Base-by-base conservation (phyloP, 2,797 vertebrate species). In the Craterocephalus amniculus region DNA sequence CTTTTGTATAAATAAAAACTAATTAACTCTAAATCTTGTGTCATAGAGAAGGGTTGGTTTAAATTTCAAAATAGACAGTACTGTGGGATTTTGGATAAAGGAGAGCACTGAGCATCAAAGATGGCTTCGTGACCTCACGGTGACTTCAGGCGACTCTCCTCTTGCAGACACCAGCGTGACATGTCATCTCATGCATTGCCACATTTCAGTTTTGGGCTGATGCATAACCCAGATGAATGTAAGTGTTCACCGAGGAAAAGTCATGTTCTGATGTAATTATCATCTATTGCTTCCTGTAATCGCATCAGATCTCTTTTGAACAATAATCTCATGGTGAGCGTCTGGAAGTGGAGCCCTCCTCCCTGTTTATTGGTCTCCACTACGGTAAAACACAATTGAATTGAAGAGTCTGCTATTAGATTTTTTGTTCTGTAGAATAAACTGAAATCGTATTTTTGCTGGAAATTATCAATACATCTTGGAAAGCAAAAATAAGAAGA, bases 381-480 rank as follows among this genome's bases (percentile, higher is more conserved):
- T 98, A 95, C 93, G 90, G 96, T 96, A 96, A 96, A 92, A 96
- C 94, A 92, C 95, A 98, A 99, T 99, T 93, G 92, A 96, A 97
- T 98, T 97, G 95, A 94, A 93, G 93, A 92, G 93, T 93, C 93
- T 79, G 89, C 93, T 97, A 99, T 98, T 97, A 96, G 95, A 96
- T 99, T 97, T 92, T 94, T 95, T 91, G 94, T 95, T 96, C 96
- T 93, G 95, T 96, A 96, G 93, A 97, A 98, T 98, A 96, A 96
- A 97, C 95, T 93, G 95, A 95, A 97, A 98, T 98, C 87, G 88
- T 94, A 97, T 97, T 97, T 97, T 97, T 97, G 96, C 95, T 95
- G 96, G 96, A 95, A 97, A 95, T 96, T 97, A 98, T 98, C 97
- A 97, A 98, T 98, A 98, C 95, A 95, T 97, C 96, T 96, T 93